Evolutionary conservation across 2,888 invertebrate species (phyloP).

Genomic region (Ferdinandea cuprea): DNA sequence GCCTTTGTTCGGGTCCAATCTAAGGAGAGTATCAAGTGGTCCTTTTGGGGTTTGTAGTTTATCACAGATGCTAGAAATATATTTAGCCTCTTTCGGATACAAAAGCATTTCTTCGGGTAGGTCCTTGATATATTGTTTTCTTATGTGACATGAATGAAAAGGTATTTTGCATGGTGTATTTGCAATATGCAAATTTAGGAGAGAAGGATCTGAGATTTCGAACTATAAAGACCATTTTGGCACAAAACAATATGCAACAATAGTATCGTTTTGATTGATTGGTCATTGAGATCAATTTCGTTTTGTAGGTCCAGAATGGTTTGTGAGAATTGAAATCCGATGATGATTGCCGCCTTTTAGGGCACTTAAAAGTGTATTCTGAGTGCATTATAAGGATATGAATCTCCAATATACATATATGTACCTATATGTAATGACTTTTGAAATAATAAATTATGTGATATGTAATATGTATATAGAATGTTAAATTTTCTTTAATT

Average conservation of each 20-base stretch:
- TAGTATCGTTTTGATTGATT: conserved; percentile 73
- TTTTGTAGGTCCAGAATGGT: conserved; percentile 30
- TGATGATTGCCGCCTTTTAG: conserved; percentile 39
- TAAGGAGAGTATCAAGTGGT: conserved; percentile 69
- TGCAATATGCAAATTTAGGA: conserved; percentile 65
- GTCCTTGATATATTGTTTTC: conserved; percentile 55
- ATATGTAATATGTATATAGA: not conserved
- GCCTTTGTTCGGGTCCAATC: conserved; percentile 36
- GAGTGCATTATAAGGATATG: conserved; percentile 27
- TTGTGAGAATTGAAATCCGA: conserved; percentile 11
- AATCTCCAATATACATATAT: conserved; percentile 25
- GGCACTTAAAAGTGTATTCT: conserved; percentile 15
- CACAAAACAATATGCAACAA: conserved; percentile 58
- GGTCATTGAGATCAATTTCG: conserved; percentile 67
- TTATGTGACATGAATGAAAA: conserved; percentile 30
- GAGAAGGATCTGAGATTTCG: conserved; percentile 16
- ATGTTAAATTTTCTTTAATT: not conserved
- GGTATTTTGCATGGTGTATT: conserved; percentile 41
- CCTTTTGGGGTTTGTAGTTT: conserved; percentile 56
- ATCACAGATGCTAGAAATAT: conserved; percentile 54
- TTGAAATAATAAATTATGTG: conserved; percentile 4
- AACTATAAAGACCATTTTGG: conserved; percentile 44
- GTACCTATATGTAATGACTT: conserved; percentile 31
- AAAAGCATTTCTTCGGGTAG: conserved; percentile 54
- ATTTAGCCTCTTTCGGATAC: conserved; percentile 20